Evolutionary conservation across 2,888 invertebrate genomes (phyloP), one percentile per base, ranked within the genome.

Genomic region (Plagiodera versicolora): DNA sequence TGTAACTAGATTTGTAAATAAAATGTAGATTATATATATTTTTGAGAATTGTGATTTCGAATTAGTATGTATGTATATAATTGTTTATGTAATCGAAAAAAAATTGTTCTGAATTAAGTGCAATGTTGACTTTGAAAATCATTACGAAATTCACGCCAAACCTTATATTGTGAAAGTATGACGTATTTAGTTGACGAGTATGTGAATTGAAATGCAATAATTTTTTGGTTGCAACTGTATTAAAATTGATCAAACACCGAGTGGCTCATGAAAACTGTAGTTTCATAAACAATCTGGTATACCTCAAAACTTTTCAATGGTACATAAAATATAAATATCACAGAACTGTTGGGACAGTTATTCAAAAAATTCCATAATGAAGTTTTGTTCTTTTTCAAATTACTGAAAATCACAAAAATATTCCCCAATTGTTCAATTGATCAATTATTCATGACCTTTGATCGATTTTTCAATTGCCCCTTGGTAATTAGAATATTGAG

Each of bases 221-320:
- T 52, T 56, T 61, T 60, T 65, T 58, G 57, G 8, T 32, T 11
- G 32, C 32, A 32, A 58, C 51, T 70, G 70, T 71, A n/a, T n/a
- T n/a, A n/a, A n/a, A n/a, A n/a, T n/a, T n/a, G n/a, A n/a, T n/a
- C n/a, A n/a, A n/a, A n/a, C n/a, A n/a, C n/a, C n/a, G n/a, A n/a
- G n/a, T n/a, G n/a, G n/a, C n/a, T n/a, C n/a, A n/a, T n/a, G n/a
- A n/a, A n/a, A n/a, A n/a, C n/a, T n/a, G n/a, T n/a, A n/a, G n/a
- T n/a, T n/a, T n/a, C n/a, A n/a, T n/a, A n/a, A n/a, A n/a, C n/a
- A n/a, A n/a, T n/a, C n/a, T n/a, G n/a, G n/a, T n/a, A n/a, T n/a
- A n/a, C n/a, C n/a, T n/a, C n/a, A n/a, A n/a, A n/a, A n/a, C n/a
- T n/a, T n/a, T n/a, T n/a, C n/a, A n/a, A n/a, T n/a, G n/a, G n/a